These are phyloP conservation scores for Bungarus multicinctus DNA, from an alignment of 2,113 vertebrate species.

Conservation along the genomic window DNA sequence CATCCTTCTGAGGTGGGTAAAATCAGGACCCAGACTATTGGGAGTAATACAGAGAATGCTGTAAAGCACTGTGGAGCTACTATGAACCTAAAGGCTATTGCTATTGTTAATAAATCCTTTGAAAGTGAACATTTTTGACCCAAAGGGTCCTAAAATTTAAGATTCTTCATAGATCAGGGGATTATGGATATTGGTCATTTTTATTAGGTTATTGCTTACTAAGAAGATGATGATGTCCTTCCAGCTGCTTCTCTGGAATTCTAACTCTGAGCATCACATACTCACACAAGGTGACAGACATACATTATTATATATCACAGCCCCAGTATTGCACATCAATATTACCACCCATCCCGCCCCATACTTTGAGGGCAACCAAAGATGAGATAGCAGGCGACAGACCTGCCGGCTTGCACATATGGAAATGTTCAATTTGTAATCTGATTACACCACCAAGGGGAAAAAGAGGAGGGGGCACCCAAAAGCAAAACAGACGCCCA, in stretches of 20 bases:
- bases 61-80: neutral
- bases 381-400: constrained; percentile 60
- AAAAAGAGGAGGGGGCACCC: neutral
- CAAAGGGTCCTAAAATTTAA: neutral
- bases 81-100: neutral
- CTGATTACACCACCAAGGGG: constrained; percentile 69
- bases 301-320: constrained; percentile 36
- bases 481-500: constrained; percentile 58
- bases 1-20: neutral
- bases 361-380: constrained; percentile 59
- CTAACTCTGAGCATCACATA: constrained; percentile 48
- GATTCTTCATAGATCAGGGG: constrained; percentile 44
- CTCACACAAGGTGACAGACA: constrained; percentile 61
- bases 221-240: constrained; percentile 57
- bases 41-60: neutral
- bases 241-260: constrained; percentile 55
- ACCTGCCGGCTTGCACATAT: constrained; percentile 74
- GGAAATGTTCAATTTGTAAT: constrained; percentile 80
- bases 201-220: constrained; percentile 67
- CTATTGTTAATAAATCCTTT: constrained; percentile 57
- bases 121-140: constrained; percentile 37
- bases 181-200: constrained; percentile 51
- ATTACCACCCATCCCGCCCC: constrained; percentile 33
- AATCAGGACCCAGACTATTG: neutral
- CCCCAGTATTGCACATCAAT: constrained; percentile 51